These are phyloP conservation scores for Planiliza haematocheilus DNA, from an alignment of 2,113 vertebrate species.

Conservation along the genomic window DNA sequence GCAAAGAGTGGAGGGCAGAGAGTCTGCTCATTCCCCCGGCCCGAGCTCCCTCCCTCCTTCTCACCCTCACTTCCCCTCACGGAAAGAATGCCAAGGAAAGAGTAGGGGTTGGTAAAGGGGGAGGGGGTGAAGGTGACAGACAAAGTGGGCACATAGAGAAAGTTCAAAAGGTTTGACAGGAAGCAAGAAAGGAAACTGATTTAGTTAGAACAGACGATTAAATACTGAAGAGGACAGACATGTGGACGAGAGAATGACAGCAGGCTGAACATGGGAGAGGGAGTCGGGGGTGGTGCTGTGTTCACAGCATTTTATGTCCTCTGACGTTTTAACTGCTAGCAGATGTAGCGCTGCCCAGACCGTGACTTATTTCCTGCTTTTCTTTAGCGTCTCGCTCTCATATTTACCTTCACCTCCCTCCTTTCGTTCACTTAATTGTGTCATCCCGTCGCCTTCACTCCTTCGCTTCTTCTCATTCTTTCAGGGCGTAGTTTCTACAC, in stretches of 20 bases:
- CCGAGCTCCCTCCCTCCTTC: conserved; percentile 17
- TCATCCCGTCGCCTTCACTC: not conserved
- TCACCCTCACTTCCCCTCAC: conserved; percentile 12
- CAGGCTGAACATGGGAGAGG: conserved; percentile 27
- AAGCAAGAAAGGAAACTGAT: conserved; percentile 1
- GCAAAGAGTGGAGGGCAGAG: conserved; percentile 46
- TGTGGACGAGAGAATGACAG: too few relatives aligned
- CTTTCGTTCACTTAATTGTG: not conserved
- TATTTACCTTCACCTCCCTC: conserved; percentile 12
- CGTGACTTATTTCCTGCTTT: conserved; percentile 71
- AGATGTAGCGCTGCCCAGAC: conserved; percentile 73
- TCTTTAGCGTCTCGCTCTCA: conserved; percentile 27
- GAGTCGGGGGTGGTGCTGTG: conserved; percentile 26
- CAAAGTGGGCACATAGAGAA: conserved; percentile 23
- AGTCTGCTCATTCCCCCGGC: conserved; percentile 40
- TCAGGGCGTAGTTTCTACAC: conserved; percentile 27
- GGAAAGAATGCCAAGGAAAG: conserved; percentile 54
- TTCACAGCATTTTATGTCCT: conserved; percentile 61
- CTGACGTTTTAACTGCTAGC: conserved; percentile 73
- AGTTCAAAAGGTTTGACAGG: not conserved
- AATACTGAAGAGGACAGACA: too few relatives aligned
- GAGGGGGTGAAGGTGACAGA: conserved; percentile 3
- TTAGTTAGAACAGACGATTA: not conserved
- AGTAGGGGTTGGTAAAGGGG: conserved; percentile 3
- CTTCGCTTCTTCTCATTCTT: not conserved